Conservation (phyloP, 1,140 invertebrate genomes). For the Platyscapa corneri region DNA sequence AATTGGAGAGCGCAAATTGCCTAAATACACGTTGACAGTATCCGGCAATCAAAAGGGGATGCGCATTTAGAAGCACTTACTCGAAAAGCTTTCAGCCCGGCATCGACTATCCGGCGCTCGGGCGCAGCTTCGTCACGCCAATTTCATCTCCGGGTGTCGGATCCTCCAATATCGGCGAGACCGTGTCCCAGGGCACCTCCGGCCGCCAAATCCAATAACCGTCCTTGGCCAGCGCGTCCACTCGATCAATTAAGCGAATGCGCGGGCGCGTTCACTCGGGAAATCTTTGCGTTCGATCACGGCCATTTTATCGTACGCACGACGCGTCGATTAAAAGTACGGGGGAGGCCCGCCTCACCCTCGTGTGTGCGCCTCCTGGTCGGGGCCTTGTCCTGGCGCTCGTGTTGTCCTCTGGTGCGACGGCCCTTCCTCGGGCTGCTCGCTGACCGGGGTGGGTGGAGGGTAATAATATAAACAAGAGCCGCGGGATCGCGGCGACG, state of each 20-base stretch:
- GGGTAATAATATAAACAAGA: neutral
- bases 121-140: neutral
- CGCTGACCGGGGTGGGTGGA: neutral
- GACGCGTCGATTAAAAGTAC: constrained; percentile 25
- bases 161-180: too few relatives aligned
- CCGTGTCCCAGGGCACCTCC: neutral
- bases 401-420: neutral
- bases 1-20: neutral
- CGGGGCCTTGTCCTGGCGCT: neutral
- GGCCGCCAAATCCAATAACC: too few relatives aligned
- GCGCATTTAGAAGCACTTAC: neutral
- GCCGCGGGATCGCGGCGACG: neutral
- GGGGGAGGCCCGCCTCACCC: too few relatives aligned
- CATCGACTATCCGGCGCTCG: neutral
- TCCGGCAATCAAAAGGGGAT: neutral
- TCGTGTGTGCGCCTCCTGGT: too few relatives aligned
- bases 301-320: constrained; percentile 61
- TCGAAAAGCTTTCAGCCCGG: neutral
- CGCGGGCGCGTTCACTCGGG: neutral
- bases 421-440: too few relatives aligned
- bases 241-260: constrained; percentile 20
- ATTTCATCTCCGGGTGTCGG: neutral
- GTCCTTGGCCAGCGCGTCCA: neutral
- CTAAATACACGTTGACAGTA: neutral
- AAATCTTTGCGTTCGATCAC: constrained; percentile 48